Evolutionary conservation across 1,140 invertebrate genomes (phyloP), one percentile per base, ranked within the genome.

Genomic region (Macrosteles quadrilineatus): DNA sequence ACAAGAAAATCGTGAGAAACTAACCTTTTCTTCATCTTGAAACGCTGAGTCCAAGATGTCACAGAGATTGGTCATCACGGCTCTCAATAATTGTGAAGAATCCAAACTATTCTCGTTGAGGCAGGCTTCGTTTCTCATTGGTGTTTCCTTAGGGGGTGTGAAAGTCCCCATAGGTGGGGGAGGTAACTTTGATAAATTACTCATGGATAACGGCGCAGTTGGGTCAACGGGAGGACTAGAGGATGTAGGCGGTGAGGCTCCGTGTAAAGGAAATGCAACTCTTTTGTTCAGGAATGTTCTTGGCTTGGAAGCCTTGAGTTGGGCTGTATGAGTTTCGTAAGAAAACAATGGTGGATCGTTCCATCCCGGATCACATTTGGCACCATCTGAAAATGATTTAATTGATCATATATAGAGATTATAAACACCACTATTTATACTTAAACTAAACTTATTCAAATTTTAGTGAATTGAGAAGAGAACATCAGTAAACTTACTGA

Each of bases 331-430:
- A n/a, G 77, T 78, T 40, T 74, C 72, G 55, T 75, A 77, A 17
- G 73, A 68, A 78, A 82, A 82, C 67, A 80, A 79, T 63, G 83
- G 83, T 21, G 83, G 83, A 77, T 84, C 83, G 64, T 84, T 84
- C 83, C 83, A 84, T 12, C 83, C 83, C 3, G 82, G 75, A 71
- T 83, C 80, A 67, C 45, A 64, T 4, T 17, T 67, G 2, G 31
- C 17, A 1, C n/a, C 40, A 21, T 23, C 31, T 29, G 40, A 45
- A 43, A 67, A 64, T n/a, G n/a, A n/a, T n/a, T n/a, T n/a, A n/a
- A n/a, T n/a, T n/a, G n/a, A n/a, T n/a, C n/a, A n/a, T n/a, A n/a
- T n/a, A n/a, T n/a, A n/a, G n/a, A n/a, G n/a, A n/a, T n/a, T n/a
- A n/a, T n/a, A n/a, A n/a, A n/a, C n/a, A n/a, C n/a, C n/a, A n/a